Percentiles rank a stretch among this genome's conserved stretches.
phyloP scores from a whole-genome alignment of 2,888 invertebrate species.

The Geophilus truncorum region DNA sequence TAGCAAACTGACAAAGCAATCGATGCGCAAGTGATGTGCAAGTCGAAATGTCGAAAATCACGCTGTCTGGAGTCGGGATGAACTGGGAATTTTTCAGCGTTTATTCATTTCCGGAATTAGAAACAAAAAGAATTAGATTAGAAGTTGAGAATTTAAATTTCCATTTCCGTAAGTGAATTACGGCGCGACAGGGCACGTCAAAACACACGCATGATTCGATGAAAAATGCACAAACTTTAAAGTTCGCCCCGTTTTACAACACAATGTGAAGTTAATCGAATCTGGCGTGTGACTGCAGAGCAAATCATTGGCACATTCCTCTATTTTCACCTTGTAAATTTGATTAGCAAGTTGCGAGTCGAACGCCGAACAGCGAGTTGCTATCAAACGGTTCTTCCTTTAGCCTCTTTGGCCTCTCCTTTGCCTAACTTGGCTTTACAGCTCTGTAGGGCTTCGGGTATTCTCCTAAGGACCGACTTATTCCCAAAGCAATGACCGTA shows the following conservation, averaged over 20 bases:
- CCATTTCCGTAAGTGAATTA: neutral
- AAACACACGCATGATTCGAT: neutral
- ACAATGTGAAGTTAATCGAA: neutral
- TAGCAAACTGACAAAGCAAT: too few relatives aligned
- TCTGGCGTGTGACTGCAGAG: too few relatives aligned
- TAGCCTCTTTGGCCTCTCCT: neutral
- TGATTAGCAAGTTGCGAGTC: neutral
- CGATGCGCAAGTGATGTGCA: too few relatives aligned
- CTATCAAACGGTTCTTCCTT: neutral
- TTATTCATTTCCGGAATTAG: too few relatives aligned
- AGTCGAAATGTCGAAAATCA: too few relatives aligned
- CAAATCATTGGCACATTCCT: neutral
- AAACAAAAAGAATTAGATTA: too few relatives aligned
- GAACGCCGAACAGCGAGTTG: neutral
- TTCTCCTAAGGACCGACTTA: neutral
- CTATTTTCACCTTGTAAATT: neutral
- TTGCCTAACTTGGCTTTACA: neutral
- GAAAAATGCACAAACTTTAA: neutral
- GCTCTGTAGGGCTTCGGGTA: too few relatives aligned
- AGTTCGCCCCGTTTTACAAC: too few relatives aligned
- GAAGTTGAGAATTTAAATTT: neutral
- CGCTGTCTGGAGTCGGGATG: too few relatives aligned
- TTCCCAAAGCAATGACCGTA: conserved; percentile 5
- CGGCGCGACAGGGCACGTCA: neutral
- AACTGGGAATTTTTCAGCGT: too few relatives aligned